These are phyloP conservation scores for Bubo blakistoni DNA, from an alignment of 2,113 vertebrate species.

Conservation along the genomic window DNA sequence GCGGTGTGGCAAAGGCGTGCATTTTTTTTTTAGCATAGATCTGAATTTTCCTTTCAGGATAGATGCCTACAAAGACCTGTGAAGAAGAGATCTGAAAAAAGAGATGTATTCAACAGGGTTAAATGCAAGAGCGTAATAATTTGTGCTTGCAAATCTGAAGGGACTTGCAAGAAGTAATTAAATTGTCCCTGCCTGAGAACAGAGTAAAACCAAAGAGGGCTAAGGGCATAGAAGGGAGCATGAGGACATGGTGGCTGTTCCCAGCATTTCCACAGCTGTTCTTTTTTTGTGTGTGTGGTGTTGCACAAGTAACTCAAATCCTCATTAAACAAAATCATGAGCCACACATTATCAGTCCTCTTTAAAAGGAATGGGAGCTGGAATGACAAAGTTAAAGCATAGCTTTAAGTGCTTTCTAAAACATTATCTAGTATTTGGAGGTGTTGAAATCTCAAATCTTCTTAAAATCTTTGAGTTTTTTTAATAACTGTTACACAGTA, in stretches of 20 bases:
- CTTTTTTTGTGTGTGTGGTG: background rate
- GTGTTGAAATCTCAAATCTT: background rate
- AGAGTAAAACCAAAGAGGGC: background rate
- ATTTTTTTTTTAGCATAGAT: background rate
- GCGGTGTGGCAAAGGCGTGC: background rate
- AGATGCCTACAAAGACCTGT: background rate
- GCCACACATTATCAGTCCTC: background rate
- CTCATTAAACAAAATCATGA: background rate
- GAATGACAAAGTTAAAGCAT: background rate
- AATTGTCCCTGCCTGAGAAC: background rate
- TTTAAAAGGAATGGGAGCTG: background rate
- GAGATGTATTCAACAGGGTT: background rate
- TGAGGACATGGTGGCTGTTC: background rate
- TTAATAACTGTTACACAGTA: background rate
- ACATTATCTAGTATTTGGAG: background rate
- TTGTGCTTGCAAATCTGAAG: background rate
- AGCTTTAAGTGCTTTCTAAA: background rate
- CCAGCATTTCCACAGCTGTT: background rate
- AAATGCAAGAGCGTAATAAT: background rate
- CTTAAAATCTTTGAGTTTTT: background rate
- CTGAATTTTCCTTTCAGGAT: background rate
- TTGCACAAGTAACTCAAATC: background rate
- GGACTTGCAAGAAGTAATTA: background rate
- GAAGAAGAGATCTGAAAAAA: background rate
- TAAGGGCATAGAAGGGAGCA: background rate